These are phyloP conservation scores for Amyelois transitella DNA, from an alignment of 1,140 invertebrate genomes.

Conservation along the genomic window DNA sequence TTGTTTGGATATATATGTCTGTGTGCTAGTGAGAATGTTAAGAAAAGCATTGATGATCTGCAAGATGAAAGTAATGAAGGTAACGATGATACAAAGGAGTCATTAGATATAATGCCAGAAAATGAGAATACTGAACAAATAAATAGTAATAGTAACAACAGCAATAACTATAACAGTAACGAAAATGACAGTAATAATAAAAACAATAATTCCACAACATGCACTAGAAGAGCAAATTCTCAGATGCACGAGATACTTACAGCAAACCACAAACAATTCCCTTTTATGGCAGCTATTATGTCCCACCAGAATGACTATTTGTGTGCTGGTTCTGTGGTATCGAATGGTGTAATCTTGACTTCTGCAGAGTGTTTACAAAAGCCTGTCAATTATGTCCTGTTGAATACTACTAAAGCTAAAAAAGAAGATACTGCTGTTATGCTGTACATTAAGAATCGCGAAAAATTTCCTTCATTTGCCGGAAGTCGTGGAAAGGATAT, in stretches of 20 bases:
- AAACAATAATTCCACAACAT: slow-evolving; percentile 19
- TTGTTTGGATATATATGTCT: slow-evolving; percentile 16
- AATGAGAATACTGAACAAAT: slow-evolving; percentile 18
- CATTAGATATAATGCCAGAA: slow-evolving; percentile 41
- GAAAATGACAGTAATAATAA: slow-evolving; percentile 36
- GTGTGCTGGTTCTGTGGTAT: slow-evolving; percentile 49
- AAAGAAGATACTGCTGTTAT: slow-evolving; percentile 33
- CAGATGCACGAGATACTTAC: slow-evolving; percentile 49
- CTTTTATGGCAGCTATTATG: slow-evolving; percentile 57
- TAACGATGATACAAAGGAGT: slow-evolving; percentile 42
- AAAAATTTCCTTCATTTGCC: slow-evolving; percentile 52
- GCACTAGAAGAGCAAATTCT: slow-evolving; percentile 42
- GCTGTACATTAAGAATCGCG: slow-evolving; percentile 45
- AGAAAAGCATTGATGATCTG: slow-evolving; percentile 50
- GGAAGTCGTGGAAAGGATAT: slow-evolving; percentile 41
- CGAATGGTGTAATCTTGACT: slow-evolving; percentile 55
- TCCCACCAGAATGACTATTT: slow-evolving; percentile 54
- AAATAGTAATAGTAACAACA: background rate
- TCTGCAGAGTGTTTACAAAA: slow-evolving; percentile 43
- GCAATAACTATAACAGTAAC: background rate
- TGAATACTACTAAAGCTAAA: slow-evolving; percentile 49
- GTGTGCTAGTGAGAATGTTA: slow-evolving; percentile 40
- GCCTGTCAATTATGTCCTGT: slow-evolving; percentile 36
- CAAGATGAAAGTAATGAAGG: slow-evolving; percentile 42
- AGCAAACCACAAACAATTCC: slow-evolving; percentile 45